Conservation (phyloP, 2,113 vertebrate species). For the Gambusia affinis region DNA sequence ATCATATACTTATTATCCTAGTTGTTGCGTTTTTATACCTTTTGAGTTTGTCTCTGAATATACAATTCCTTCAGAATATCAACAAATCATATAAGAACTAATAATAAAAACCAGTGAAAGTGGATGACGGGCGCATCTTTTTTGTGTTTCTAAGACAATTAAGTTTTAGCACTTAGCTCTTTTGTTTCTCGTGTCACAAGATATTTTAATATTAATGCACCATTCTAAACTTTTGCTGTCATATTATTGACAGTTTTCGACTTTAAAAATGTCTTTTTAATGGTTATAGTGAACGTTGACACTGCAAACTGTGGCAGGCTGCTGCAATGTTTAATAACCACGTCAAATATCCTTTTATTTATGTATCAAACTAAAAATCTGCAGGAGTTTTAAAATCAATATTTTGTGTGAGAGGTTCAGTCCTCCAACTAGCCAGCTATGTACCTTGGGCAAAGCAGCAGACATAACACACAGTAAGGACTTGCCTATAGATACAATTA, state of each 20-base stretch:
- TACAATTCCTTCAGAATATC: not conserved
- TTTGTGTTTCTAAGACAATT: not conserved
- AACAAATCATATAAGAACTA: not conserved
- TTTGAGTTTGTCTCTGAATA: not conserved
- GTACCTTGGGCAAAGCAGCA: too few relatives aligned
- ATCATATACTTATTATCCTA: not conserved
- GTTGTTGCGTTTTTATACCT: not conserved
- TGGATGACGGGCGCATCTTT: not conserved
- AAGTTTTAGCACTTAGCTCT: not conserved
- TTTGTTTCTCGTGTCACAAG: not conserved
- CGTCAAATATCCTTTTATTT: too few relatives aligned
- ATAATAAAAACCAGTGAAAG: not conserved
- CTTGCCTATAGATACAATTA: too few relatives aligned
- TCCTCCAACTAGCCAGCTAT: too few relatives aligned
- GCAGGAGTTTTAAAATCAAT: not conserved
- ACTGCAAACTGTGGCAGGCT: not conserved
- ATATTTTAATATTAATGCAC: not conserved
- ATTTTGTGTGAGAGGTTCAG: not conserved
- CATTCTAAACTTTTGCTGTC: not conserved
- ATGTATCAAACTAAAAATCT: not conserved
- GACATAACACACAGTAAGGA: too few relatives aligned
- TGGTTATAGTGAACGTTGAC: not conserved
- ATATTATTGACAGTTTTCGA: not conserved
- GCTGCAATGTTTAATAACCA: too few relatives aligned
- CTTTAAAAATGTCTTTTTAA: not conserved